Base-by-base conservation (phyloP, 2,888 invertebrate species). In the Alloplasta piceator region DNA sequence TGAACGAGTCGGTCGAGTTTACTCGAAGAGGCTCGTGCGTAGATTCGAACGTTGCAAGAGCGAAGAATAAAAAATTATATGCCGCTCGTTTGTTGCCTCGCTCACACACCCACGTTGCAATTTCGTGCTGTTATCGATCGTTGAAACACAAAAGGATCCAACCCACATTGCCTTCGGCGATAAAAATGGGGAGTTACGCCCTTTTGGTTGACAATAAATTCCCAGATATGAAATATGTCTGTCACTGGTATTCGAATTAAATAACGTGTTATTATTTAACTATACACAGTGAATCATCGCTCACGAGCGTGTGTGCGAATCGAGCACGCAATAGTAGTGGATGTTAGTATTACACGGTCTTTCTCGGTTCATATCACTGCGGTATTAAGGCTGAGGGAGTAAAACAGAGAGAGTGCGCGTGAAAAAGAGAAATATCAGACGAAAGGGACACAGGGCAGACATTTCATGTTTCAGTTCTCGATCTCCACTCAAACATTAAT, bases 231-330 rank as follows among this genome's bases (percentile, higher is more conserved):
- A 26, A 26, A 16, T 9, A 26, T 56, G 55, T 26, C 16, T 56
- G 10, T 39, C 14, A 16, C 55, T 52, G 36, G 55, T 43, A 63
- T 73, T 39, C 63, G 72, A 73, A 73, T 64, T 55, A 64, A 73
- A 73, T 73, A 73, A 73, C 73, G 64, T 64, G 56, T 66, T 64
- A 66, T 72, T 26, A 26, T 48, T 72, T 52, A 39, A 12, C 63
- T 36, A 36, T 61, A 48, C 48, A 48, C 16, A 72, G 39, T 63
- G 72, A 72, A 72, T 72, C 72, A 55, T 52, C 55, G 4, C 48
- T 1, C 1, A 3, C 26, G 26, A 16, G 72, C 9, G 41, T 48
- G 50, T 52, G 43, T 63, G 58, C 58, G 48, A 48, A 50, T 39
- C 50, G 14, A 56, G 43, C 56, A 56, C 12, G 14, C 56, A 48